Base-by-base conservation (phyloP, 2,797 vertebrate species). In the Aulostomus chinensis region DNA sequence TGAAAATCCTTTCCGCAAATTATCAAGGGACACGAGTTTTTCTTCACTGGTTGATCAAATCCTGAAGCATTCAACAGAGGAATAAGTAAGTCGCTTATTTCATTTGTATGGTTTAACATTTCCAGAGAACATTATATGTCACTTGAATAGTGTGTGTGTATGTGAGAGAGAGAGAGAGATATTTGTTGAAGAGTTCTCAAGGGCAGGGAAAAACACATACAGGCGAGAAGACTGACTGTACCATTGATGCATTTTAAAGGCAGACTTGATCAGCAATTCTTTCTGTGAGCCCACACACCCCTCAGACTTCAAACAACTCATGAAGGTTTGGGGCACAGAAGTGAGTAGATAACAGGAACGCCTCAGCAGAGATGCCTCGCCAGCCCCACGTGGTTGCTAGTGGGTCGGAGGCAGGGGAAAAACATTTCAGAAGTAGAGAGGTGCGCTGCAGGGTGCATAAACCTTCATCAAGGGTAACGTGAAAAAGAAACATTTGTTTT, bases 221-320 rank as follows among this genome's bases (percentile, higher is more conserved):
- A 55, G 32, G 18, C 8, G 0, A 46, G 67, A 36, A 61, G 48
- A 61, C 57, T 29, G 33, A 36, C 56, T 58, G 63, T 45, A 26
- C 14, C 1, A 35, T 62, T 53, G 62, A 59, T 59, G 58, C 53
- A 62, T 66, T 82, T 77, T 77, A 65, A 81, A 80, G 77, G 43
- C 51, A 35, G 65, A 58, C 67, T 76, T 78, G 68, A 81, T 85
- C 82, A 86, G 73, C 51, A 17, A 81, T 76, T 80, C 81, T 50
- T 41, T 78, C 65, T 76, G 35, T 68, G 64, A 73, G 56, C 58
- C 33, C 46, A 57, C 76, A 58, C 71, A 54, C 69, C 59, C 52
- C 51, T 39, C 37, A 31, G 52, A 72, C 80, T 73, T 85, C 76
- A 84, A 71, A 76, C 58, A 4, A 37, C 52, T 69, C 17, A 40